Evolutionary conservation across 2,113 vertebrate species (phyloP).

Genomic region (Myotis davidii): DNA sequence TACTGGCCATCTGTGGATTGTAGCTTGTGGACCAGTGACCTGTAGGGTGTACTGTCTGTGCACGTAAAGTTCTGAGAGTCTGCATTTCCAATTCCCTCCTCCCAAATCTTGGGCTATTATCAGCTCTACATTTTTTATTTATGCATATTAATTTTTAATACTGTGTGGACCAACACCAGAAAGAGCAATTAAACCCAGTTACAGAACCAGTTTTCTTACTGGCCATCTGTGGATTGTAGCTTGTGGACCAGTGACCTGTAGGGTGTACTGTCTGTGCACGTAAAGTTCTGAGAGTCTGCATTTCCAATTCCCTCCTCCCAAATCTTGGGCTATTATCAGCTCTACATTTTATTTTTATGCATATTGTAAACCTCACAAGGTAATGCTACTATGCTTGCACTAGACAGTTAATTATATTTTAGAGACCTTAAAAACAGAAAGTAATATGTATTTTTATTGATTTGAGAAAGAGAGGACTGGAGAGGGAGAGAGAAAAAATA

Average conservation of each 20-base stretch:
- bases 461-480: neutral
- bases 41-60: neutral
- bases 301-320: neutral
- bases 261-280: neutral
- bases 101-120: neutral
- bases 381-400: neutral
- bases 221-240: neutral
- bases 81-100: neutral
- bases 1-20: fast-evolving
- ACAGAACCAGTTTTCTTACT: neutral
- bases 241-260: neutral
- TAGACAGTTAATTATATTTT: neutral
- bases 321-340: neutral
- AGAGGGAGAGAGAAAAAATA: neutral
- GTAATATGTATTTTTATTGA: neutral
- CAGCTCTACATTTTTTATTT: neutral
- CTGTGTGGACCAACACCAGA: neutral
- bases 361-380: neutral
- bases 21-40: neutral
- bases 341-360: neutral
- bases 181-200: neutral
- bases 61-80: neutral
- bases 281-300: neutral
- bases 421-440: neutral
- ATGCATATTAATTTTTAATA: neutral